phyloP scores from a whole-genome alignment of 2,888 invertebrate species.

The Physocephala rufipes region DNA sequence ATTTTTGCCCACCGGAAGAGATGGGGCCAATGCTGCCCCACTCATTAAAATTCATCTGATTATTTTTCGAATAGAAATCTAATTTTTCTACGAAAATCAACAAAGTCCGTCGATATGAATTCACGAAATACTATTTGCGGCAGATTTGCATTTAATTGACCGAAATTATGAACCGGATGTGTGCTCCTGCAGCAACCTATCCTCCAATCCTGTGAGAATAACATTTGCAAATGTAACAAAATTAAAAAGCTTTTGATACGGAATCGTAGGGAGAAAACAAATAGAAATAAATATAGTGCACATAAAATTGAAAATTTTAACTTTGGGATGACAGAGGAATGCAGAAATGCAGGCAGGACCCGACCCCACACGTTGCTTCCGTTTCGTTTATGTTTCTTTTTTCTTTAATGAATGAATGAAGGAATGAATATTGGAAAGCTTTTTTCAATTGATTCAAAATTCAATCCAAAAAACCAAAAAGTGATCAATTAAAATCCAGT shows the following conservation, averaged over 20 bases:
- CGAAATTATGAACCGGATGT: no score
- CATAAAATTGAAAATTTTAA: no score
- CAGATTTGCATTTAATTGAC: conserved; percentile 8
- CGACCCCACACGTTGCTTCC: no score
- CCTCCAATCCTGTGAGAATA: conserved; percentile 6
- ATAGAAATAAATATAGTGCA: background rate
- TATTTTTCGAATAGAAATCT: no score
- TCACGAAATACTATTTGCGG: no score
- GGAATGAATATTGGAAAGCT: conserved; percentile 33
- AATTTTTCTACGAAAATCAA: background rate
- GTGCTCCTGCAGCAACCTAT: background rate
- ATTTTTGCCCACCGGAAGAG: no score
- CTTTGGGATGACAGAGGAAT: no score
- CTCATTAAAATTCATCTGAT: no score
- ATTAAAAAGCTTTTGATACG: background rate
- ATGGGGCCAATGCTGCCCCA: no score
- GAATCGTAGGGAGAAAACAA: background rate
- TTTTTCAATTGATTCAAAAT: conserved; percentile 47
- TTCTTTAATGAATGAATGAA: no score
- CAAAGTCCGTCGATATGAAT: background rate
- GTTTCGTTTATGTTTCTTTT: no score
- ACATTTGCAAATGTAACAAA: background rate
- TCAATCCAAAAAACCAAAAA: conserved; percentile 58
- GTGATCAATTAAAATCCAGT: conserved; percentile 64
- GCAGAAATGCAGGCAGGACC: no score